Conservation (phyloP, 2,113 vertebrate species). For the Corythaeola cristata region DNA sequence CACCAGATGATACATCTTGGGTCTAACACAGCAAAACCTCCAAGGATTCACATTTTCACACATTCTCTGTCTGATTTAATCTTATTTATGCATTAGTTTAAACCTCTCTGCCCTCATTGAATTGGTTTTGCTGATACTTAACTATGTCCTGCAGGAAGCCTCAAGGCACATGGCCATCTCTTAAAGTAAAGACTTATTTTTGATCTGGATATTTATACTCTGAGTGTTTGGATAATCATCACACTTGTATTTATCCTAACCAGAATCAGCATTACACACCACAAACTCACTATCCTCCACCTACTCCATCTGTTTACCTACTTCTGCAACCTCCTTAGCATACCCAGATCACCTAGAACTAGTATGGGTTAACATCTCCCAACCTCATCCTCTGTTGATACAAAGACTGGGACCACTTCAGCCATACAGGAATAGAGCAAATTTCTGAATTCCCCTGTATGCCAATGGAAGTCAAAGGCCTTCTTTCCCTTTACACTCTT, state of each 20-base stretch:
- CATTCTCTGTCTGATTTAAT: background rate
- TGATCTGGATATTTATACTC: background rate
- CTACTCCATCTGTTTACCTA: background rate
- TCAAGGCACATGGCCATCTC: background rate
- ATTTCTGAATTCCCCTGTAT: background rate
- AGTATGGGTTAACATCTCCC: background rate
- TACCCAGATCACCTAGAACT: background rate
- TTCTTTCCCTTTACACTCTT: background rate
- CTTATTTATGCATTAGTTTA: background rate
- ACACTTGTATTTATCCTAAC: background rate
- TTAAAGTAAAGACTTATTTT: background rate
- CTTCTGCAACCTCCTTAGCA: background rate
- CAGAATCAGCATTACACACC: background rate
- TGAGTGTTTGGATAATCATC: background rate
- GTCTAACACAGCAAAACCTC: background rate
- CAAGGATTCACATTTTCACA: background rate
- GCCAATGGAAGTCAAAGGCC: background rate
- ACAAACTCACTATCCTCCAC: background rate
- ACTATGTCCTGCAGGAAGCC: background rate
- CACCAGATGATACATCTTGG: background rate
- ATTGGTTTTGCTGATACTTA: background rate
- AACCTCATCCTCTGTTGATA: background rate
- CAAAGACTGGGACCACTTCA: background rate
- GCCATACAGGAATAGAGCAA: background rate
- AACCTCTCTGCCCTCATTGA: background rate